A percentile compares a stretch with the other conserved stretches of the same genome.
phyloP scores from a whole-genome alignment of 1,140 invertebrate genomes.

The Drosophila pectinifera region DNA sequence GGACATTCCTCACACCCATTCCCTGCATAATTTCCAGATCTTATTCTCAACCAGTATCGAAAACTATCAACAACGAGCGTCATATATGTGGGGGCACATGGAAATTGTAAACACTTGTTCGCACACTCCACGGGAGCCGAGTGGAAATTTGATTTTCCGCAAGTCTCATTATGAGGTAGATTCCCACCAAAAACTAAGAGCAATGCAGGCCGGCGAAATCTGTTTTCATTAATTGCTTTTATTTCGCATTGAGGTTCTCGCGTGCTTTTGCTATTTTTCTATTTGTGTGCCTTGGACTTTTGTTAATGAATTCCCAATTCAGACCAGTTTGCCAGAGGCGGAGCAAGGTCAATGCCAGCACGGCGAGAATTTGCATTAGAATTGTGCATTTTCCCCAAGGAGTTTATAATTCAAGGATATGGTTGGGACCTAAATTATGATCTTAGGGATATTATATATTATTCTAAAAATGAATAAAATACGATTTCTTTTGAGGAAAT shows the following conservation, averaged over 20 bases:
- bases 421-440: neutral
- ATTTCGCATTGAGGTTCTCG: constrained; percentile 38
- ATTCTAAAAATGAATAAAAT: no score
- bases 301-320: constrained; percentile 33
- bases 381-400: neutral
- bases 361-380: neutral
- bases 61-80: constrained; percentile 48
- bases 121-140: constrained; percentile 24
- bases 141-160: constrained; percentile 38
- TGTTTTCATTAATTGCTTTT: constrained; percentile 61
- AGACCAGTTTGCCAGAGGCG: constrained; percentile 5
- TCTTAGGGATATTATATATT: no score
- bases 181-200: constrained; percentile 2
- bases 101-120: constrained; percentile 45
- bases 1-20: neutral
- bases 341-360: constrained; percentile 60
- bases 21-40: constrained; percentile 64
- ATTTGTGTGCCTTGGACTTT: constrained; percentile 44
- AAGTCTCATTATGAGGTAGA: constrained; percentile 43
- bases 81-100: constrained; percentile 20
- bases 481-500: no score
- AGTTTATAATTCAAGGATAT: neutral
- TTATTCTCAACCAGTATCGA: constrained; percentile 52
- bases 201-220: constrained; percentile 15
- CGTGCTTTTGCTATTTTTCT: constrained; percentile 47